A percentile compares a stretch with the other conserved stretches of the same genome.
Conservation (phyloP, 2,888 invertebrate species). For the Busseola fusca region DNA sequence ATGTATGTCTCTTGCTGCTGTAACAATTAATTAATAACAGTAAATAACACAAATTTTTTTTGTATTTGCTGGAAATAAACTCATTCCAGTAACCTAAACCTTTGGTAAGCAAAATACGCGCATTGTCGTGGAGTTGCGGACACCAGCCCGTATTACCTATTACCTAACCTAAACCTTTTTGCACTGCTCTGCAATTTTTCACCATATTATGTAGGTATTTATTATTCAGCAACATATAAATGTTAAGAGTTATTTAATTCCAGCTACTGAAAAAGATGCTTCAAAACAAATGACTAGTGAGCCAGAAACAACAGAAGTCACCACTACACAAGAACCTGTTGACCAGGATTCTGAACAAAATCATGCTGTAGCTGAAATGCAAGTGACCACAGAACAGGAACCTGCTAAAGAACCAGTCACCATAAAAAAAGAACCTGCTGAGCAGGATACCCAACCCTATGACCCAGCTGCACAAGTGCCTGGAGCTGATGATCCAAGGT, state of each 20-base stretch:
- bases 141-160: no score
- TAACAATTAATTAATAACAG: no score
- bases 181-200: no score
- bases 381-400: not conserved
- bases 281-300: not conserved
- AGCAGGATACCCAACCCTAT: constrained; percentile 27
- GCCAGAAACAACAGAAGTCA: not conserved
- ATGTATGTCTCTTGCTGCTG: no score
- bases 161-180: not conserved
- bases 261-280: constrained; percentile 24
- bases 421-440: not conserved
- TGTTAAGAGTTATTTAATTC: constrained; percentile 16
- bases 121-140: no score
- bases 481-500: constrained; percentile 28
- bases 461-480: constrained; percentile 13
- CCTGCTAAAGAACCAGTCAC: not conserved
- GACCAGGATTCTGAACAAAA: constrained; percentile 19
- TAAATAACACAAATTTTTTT: no score
- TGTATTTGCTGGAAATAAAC: not conserved
- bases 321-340: not conserved
- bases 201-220: not conserved
- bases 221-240: not conserved
- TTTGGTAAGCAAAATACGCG: no score
- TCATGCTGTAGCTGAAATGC: not conserved
- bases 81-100: not conserved